Evolutionary conservation across 2,797 vertebrate species (phyloP).

Genomic region (Molossus molossus): DNA sequence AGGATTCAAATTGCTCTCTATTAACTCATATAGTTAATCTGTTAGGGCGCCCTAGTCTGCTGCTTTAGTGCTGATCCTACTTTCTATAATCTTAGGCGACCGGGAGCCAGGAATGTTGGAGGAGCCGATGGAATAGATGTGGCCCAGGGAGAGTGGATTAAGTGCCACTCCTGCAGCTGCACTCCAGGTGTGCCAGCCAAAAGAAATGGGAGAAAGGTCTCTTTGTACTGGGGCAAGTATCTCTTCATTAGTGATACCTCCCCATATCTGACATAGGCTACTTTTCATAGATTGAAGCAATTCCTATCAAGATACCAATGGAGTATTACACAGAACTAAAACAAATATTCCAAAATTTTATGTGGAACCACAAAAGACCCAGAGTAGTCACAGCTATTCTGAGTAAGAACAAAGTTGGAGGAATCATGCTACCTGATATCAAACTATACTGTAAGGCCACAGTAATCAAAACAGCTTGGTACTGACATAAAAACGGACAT

Average conservation of each 20-base stretch:
- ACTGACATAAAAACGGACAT: neutral
- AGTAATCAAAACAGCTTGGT: neutral
- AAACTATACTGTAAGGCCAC: neutral
- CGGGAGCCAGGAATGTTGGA: neutral
- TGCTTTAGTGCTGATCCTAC: neutral
- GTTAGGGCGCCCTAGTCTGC: neutral
- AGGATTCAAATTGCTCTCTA: neutral
- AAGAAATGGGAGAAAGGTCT: neutral
- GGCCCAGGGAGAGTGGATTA: neutral
- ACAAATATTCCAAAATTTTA: too few species aligned
- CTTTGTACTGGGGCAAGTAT: neutral
- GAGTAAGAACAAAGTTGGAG: neutral
- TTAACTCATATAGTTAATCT: neutral
- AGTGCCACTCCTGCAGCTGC: neutral
- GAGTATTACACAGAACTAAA: too few species aligned
- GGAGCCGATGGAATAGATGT: neutral
- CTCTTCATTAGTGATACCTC: neutral
- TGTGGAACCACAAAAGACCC: too few species aligned
- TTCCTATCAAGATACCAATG: neutral
- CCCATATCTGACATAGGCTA: neutral
- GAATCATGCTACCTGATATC: neutral
- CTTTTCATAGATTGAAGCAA: neutral
- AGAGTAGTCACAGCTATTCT: too few species aligned
- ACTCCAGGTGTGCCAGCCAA: too few species aligned
- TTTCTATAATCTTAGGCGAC: neutral